Base-by-base conservation (phyloP, 2,797 vertebrate genomes). In the Gambusia yucatana region DNA sequence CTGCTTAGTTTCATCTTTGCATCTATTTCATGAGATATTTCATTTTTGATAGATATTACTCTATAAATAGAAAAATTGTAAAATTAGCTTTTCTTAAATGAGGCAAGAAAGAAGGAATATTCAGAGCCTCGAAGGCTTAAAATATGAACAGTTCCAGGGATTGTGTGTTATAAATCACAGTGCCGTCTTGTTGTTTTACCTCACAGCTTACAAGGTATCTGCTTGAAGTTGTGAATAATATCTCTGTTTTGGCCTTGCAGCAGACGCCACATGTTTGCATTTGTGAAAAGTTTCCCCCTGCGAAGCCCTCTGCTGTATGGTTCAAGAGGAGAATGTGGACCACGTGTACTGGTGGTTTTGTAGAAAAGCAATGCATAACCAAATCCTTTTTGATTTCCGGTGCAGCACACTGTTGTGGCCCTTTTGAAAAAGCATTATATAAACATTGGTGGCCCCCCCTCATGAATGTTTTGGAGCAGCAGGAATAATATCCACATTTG, bases 241-340 rank as follows among this genome's bases (percentile, higher is more conserved):
- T 69, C 65, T 69, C 65, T 69, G 65, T 69, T 69, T 43, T 67
- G 67, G 17, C 72, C 67, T 76, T 69, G 61, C 82, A 78, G 82
- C 41, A 48, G 41, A 78, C 76, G 77, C 78, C 88, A 84, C 87
- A 85, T 83, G 82, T 86, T 84, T 39, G 11, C 78, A 84, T 87
- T 79, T 82, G 55, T 59, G 46, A 89, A 84, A 63, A 59, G 79
- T 82, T 75, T 77, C 72, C 61, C 55, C 77, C 44, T 44, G 77
- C 47, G 57, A 83, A 77, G n/a, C 59, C 63, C 78, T 85, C 11
- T 36, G 59, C 67, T 75, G 65, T 81, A 73, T 20, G 65, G 63
- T 71, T 77, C 61, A 50, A 30, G 57, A 30, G 73, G 80, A 79
- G 81, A 86, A 85, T 86, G 82, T 48, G 59, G 73, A 70, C 57